phyloP scores from a whole-genome alignment of 2,113 vertebrate genomes.

The Nerophis ophidion region DNA sequence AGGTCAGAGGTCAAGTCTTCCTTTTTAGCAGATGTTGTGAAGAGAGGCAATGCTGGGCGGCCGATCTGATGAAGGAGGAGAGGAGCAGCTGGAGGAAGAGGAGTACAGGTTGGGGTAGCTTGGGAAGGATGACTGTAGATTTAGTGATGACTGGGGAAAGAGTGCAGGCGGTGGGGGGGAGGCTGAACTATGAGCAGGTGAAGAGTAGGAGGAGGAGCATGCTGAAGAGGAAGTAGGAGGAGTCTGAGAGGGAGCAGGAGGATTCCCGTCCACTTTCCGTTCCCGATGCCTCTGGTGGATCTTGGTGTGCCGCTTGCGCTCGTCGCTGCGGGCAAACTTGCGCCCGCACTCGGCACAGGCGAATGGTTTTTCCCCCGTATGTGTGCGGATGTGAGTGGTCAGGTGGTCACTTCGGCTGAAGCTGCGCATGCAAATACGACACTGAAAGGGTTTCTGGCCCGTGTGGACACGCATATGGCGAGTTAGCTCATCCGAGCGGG shows the following conservation, averaged over 20 bases:
- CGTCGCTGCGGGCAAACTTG: constrained; percentile 93
- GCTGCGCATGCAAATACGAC: constrained; percentile 96
- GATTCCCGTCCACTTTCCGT: constrained; percentile 61
- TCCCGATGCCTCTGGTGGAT: constrained; percentile 94
- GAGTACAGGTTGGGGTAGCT: constrained; percentile 37
- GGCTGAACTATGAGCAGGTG: constrained; percentile 23
- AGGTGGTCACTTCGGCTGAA: constrained; percentile 98
- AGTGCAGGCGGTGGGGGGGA: constrained; percentile 14
- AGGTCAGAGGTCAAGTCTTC: constrained; percentile 21
- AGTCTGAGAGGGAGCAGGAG: constrained; percentile 42
- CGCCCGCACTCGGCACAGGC: constrained; percentile 90
- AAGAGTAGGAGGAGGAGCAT: constrained; percentile 25
- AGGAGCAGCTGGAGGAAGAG: constrained; percentile 55
- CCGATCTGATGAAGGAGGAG: constrained; percentile 77
- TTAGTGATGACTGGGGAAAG: constrained; percentile 4
- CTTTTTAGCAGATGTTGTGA: constrained; percentile 80
- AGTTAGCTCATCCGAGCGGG: constrained; percentile 89
- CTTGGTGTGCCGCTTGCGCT: constrained; percentile 92
- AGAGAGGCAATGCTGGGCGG: constrained; percentile 65
- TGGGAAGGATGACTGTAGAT: constrained; percentile 2
- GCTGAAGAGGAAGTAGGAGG: constrained; percentile 33
- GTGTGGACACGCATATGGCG: constrained; percentile 96
- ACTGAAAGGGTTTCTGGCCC: constrained; percentile 95
- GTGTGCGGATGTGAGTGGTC: constrained; percentile 95
- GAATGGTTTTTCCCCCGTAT: constrained; percentile 97